Evolutionary conservation across 1,140 invertebrate genomes (phyloP), one percentile per base, ranked within the genome.

Genomic region (Forficula auricularia): DNA sequence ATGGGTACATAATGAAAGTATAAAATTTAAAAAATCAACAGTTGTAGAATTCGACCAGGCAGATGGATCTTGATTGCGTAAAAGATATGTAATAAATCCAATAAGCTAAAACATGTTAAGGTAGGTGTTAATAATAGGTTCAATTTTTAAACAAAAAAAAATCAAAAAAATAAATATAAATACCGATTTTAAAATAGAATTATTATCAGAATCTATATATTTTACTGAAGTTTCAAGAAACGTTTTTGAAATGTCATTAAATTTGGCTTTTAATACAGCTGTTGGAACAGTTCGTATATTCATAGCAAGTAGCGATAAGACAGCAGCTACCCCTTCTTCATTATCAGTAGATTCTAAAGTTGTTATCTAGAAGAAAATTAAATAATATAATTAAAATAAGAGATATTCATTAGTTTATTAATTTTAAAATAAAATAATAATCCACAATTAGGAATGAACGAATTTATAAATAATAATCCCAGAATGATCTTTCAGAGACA

Each of bases 261-360:
- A 94, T 50, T 80, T 76, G 18, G 71, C 65, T 42, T 74, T 73
- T 12, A 94, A 55, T 1, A 94, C 81, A 13, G 67, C 62, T 50
- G 69, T 64, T 0, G 86, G 77, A 3, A 94, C 80, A 32, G 78
- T 77, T 62, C 86, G 90, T 12, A 94, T 77, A 9, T 84, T 75
- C 74, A 95, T 83, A 16, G 75, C 75, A 1, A 96, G 55, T 2
- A 96, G 59, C 3, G 82, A 79, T 2, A 90, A 56, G 31, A 84
- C 75, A 9, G 89, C 85, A 38, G 80, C 70, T n/a, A 85, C 52
- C 35, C 71, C 68, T 36, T 82, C 76, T 42, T 72, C 70, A 7
- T 59, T 63, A 32, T 75, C 68, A 37, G 75, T 64, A 51, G 61
- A 59, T 46, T 90, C 82, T 16, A 95, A 64, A 8, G 82, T 77